Percentiles rank a stretch among this genome's conserved stretches.
Evolutionary conservation across 1,140 invertebrate genomes (phyloP).

Genomic region (Bombus superbus): DNA sequence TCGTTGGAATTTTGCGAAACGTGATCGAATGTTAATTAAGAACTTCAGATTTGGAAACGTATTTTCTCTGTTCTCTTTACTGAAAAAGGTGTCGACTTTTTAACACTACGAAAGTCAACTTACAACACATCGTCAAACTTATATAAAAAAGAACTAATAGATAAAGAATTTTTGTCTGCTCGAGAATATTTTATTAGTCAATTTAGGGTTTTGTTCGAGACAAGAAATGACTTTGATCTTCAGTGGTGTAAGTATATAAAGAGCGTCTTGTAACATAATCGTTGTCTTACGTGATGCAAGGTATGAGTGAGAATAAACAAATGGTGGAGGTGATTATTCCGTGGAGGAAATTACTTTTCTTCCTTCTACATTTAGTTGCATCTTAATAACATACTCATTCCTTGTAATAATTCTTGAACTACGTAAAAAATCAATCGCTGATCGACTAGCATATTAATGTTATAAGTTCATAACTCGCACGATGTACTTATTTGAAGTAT

Average conservation of each 20-base stretch:
- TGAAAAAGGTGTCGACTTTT: background rate
- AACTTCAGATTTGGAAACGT: background rate
- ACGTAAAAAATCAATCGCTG: background rate
- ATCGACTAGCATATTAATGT: conserved; percentile 22
- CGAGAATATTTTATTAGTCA: conserved; percentile 4
- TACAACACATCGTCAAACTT: background rate
- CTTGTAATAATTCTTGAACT: conserved; percentile 29
- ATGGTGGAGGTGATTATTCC: conserved; percentile 42
- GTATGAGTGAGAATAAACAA: conserved; percentile 17
- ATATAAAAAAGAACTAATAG: conserved; percentile 15
- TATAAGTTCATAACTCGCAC: conserved; percentile 56
- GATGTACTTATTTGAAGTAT: conserved; percentile 64
- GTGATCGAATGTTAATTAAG: conserved; percentile 18
- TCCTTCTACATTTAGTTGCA: background rate
- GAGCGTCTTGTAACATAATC: conserved; percentile 31
- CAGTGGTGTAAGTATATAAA: background rate
- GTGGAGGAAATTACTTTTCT: conserved; percentile 9
- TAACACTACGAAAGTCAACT: background rate
- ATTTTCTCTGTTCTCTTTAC: conserved; percentile 28
- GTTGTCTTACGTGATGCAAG: background rate
- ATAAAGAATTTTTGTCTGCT: background rate
- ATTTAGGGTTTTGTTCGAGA: conserved; percentile 15
- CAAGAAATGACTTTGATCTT: background rate
- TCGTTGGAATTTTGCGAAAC: conserved; percentile 14
- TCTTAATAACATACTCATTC: conserved; percentile 17